Evolutionary conservation across 2,113 vertebrate genomes (phyloP), one percentile per base, ranked within the genome.

Genomic region (Leucoraja erinaceus): DNA sequence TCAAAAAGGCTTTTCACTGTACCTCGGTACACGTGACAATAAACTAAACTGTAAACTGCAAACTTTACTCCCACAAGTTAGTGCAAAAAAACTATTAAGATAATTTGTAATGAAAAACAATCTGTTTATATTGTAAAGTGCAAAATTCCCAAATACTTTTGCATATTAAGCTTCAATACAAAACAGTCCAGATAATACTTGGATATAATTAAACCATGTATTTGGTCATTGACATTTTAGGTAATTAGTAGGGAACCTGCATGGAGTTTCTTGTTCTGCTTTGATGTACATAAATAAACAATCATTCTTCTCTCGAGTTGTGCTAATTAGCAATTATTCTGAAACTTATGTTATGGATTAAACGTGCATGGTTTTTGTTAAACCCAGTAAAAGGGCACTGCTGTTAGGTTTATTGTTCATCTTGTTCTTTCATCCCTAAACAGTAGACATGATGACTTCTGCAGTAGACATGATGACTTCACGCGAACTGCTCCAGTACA

Each of bases 261-360:
- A 14, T 47, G 66, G 88, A 33, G 70, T 90, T 70, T 20, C 66
- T n/a, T 33, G 31, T 16, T 54, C 38, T 68, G 31, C 70, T 70
- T 68, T 90, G 63, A 70, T 70, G 68, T 66, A 90, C 31, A 47
- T 18, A 90, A 70, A 70, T 66, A 90, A 38, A 33, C 88, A 90
- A 90, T 61, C 33, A 20, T 68, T 90, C 63, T 47, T 9, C 31
- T 72, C 88, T 90, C 16, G 88, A 90, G 66, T 70, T 90, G 63
- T 66, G 70, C 31, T 90, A 66, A 90, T 90, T 38, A 66, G 88
- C 63, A 90, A 90, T 90, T 90, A 90, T 66, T 14, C 9, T 70
- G 18, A 66, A 38, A 90, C 31, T 90, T 66, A 90, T 70, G 66
- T 90, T 70, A 72, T 4, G 25, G n/a, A 90, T 72, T 72, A 90